Conservation (phyloP, 1,140 invertebrate species). For the Drosophila sechellia region DNA sequence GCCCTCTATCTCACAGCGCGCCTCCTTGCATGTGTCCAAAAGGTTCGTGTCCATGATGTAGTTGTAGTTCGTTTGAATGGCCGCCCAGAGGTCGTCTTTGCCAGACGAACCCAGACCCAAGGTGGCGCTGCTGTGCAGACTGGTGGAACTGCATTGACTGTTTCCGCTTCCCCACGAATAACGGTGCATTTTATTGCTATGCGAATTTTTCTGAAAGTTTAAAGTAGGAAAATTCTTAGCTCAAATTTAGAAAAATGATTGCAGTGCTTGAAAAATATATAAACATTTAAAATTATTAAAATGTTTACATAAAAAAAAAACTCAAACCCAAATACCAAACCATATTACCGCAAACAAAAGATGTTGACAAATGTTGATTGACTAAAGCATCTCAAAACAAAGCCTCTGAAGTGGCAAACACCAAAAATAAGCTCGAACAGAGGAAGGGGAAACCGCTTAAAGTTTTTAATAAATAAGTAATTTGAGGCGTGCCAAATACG, state of each 20-base stretch:
- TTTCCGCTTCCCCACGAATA: slow-evolving; percentile 89
- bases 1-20: slow-evolving; percentile 78
- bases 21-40: slow-evolving; percentile 92
- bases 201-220: slow-evolving; percentile 38
- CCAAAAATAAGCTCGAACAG: slow-evolving; percentile 10
- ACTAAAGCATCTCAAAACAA: slow-evolving; percentile 17
- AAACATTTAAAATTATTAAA: not conserved
- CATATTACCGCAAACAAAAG: not conserved
- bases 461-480: slow-evolving; percentile 78
- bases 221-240: not conserved
- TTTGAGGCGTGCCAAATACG: slow-evolving; percentile 70
- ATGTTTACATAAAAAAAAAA: too few species aligned
- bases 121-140: slow-evolving; percentile 85
- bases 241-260: not conserved
- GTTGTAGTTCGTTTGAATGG: slow-evolving; percentile 94
- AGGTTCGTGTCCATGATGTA: slow-evolving; percentile 97
- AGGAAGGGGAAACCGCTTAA: slow-evolving; percentile 12
- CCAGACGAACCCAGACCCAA: slow-evolving; percentile 78
- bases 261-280: not conserved
- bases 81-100: slow-evolving; percentile 95
- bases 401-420: slow-evolving; percentile 25
- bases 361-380: slow-evolving; percentile 13
- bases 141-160: slow-evolving; percentile 86
- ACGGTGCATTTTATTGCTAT: slow-evolving; percentile 83
- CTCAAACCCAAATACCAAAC: not conserved